phyloP scores from a whole-genome alignment of 2,113 vertebrate genomes.

The Alligator mississippiensis region DNA sequence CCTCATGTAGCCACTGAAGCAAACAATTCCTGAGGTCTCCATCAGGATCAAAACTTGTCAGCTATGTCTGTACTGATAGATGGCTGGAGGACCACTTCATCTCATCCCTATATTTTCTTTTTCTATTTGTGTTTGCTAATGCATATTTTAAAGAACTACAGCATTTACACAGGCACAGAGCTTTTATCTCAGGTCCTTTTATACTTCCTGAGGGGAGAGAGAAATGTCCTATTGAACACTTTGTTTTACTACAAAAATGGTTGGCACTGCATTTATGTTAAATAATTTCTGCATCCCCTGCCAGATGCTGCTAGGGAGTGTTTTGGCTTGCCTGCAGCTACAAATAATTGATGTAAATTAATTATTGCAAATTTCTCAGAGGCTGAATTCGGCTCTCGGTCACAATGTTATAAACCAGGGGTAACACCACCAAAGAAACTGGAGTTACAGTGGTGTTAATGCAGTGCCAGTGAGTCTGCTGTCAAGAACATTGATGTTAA shows the following conservation, averaged over 20 bases:
- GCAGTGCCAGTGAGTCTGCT: neutral
- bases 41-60: rapidly evolving
- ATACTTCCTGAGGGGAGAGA: neutral
- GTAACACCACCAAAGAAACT: neutral
- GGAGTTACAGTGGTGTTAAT: neutral
- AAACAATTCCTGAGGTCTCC: neutral
- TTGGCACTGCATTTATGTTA: neutral
- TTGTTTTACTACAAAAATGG: slow-evolving; percentile 31
- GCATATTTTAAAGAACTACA: neutral
- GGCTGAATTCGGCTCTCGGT: neutral
- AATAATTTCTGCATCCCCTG: neutral
- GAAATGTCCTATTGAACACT: neutral
- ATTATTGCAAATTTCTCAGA: neutral
- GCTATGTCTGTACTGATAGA: neutral
- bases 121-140: neutral
- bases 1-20: neutral
- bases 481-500: neutral
- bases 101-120: rapidly evolving
- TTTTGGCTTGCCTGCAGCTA: neutral
- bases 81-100: neutral
- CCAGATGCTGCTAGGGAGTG: neutral
- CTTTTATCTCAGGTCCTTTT: slow-evolving; percentile 43
- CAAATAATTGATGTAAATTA: neutral
- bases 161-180: rapidly evolving
- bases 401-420: neutral